Evolutionary conservation across 2,888 invertebrate genomes (phyloP).

Genomic region (Diarsia rubi): DNA sequence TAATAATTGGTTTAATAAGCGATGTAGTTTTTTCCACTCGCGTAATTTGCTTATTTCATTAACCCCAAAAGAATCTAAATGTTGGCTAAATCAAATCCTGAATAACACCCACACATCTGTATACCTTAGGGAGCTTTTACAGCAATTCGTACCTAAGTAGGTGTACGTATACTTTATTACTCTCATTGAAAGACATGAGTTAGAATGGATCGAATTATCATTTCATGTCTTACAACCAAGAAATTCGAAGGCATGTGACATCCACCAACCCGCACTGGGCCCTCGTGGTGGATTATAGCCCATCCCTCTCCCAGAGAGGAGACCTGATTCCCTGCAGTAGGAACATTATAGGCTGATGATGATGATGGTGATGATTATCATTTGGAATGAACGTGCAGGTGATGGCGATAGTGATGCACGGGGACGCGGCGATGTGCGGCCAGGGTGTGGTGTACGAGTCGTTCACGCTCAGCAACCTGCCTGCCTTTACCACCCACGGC

Average conservation of each 20-base stretch:
- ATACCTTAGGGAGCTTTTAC: neutral
- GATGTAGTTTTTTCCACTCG: neutral
- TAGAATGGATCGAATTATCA: no score
- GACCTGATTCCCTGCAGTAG: no score
- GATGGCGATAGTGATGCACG: slow-evolving; percentile 93
- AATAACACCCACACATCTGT: neutral
- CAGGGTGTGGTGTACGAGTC: slow-evolving; percentile 93
- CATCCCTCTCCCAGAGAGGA: no score
- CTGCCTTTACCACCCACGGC: slow-evolving; percentile 92
- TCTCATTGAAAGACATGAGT: neutral
- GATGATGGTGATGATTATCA: neutral
- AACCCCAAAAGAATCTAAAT: neutral
- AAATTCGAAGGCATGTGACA: no score
- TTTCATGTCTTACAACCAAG: no score
- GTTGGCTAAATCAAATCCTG: neutral
- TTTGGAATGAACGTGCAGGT: slow-evolving; percentile 79
- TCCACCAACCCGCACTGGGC: no score
- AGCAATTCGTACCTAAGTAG: neutral
- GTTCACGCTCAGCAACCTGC: slow-evolving; percentile 91
- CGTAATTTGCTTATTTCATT: neutral
- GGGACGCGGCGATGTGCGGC: slow-evolving; percentile 92
- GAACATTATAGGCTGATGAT: no score
- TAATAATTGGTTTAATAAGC: neutral
- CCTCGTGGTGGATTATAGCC: no score
- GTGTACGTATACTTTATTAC: neutral